Percentiles rank a stretch among this genome's conserved stretches.
phyloP scores from a whole-genome alignment of 2,888 invertebrate species.

The Hybos culiciformis region DNA sequence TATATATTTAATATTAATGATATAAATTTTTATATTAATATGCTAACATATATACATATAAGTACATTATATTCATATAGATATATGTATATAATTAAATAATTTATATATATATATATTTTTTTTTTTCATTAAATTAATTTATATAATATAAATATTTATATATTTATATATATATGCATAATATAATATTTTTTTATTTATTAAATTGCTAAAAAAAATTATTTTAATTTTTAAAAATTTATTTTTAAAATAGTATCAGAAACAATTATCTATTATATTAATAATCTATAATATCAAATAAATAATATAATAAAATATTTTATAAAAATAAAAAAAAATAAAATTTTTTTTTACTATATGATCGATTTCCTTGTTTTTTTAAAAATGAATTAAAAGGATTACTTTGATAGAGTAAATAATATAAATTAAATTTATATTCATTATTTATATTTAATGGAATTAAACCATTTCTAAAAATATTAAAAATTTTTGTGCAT shows the following conservation, averaged over 20 bases:
- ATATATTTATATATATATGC: slow-evolving; percentile 12
- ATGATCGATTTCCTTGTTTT: too few species aligned
- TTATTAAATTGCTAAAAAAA: too few species aligned
- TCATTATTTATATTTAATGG: slow-evolving; percentile 40
- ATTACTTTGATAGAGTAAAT: slow-evolving; percentile 49
- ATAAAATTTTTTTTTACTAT: slow-evolving; percentile 16
- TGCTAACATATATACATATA: slow-evolving; percentile 9
- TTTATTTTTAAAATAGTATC: too few species aligned
- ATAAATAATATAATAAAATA: too few species aligned
- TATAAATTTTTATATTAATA: too few species aligned
- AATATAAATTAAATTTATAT: slow-evolving; percentile 27
- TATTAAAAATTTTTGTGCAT: slow-evolving; percentile 48
- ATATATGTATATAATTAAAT: slow-evolving; percentile 20
- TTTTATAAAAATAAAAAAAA: not conserved
- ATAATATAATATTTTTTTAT: slow-evolving; percentile 9
- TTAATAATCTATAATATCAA: too few species aligned
- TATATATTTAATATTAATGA: too few species aligned
- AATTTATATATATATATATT: slow-evolving; percentile 20
- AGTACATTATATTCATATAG: slow-evolving; percentile 1
- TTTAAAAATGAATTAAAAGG: slow-evolving; percentile 40
- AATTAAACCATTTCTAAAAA: slow-evolving; percentile 46
- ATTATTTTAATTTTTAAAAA: too few species aligned
- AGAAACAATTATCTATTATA: too few species aligned
- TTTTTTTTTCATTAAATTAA: slow-evolving; percentile 18
- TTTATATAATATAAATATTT: slow-evolving; percentile 14